A percentile compares a stretch with the other conserved stretches of the same genome.
Evolutionary conservation across 2,888 invertebrate species (phyloP).

Genomic region (Melieria omissa): DNA sequence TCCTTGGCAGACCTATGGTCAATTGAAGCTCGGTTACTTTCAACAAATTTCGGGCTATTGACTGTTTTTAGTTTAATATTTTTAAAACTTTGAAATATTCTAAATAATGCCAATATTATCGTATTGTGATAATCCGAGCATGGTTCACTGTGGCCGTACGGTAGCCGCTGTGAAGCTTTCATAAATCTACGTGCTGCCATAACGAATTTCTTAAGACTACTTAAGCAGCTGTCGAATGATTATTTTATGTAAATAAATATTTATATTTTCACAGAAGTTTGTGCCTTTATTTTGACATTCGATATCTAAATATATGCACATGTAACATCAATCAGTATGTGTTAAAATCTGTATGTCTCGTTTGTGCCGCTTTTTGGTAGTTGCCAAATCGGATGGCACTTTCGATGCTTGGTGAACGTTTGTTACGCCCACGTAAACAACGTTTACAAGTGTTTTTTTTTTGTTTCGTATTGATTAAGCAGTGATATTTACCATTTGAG

Average conservation of each 20-base stretch:
- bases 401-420: too few species aligned
- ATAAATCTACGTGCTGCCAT: neutral
- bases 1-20: neutral
- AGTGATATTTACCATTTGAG: too few species aligned
- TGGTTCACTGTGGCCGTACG: too few species aligned
- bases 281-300: too few species aligned
- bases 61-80: neutral
- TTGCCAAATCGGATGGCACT: too few species aligned
- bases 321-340: too few species aligned
- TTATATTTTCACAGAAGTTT: slow-evolving; percentile 18
- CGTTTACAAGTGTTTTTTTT: too few species aligned
- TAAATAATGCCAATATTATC: neutral
- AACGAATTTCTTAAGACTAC: slow-evolving; percentile 9
- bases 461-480: too few species aligned
- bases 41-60: neutral
- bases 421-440: too few species aligned
- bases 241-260: slow-evolving; percentile 28
- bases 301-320: too few species aligned
- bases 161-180: neutral
- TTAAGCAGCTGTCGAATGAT: slow-evolving; percentile 31
- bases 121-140: neutral
- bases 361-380: too few species aligned
- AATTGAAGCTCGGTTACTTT: neutral
- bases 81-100: neutral
- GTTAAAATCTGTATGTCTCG: too few species aligned